Conservation (phyloP, 1,140 invertebrate genomes). For the Rhynchophorus ferrugineus region DNA sequence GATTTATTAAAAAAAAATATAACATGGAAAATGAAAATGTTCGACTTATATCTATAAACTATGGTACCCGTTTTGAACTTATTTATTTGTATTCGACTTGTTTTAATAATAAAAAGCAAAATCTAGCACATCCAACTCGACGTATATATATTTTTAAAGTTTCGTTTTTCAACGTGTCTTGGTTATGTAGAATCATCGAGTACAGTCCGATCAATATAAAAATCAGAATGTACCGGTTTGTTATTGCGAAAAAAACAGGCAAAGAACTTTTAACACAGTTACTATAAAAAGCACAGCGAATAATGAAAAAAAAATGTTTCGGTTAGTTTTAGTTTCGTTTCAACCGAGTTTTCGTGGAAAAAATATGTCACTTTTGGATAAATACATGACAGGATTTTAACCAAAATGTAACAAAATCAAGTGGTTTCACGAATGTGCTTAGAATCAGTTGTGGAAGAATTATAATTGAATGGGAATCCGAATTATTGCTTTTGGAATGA, state of each 20-base stretch:
- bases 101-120: background rate
- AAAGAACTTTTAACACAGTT: slow-evolving; percentile 1
- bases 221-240: background rate
- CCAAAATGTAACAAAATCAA: slow-evolving; percentile 11
- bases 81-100: too few species aligned
- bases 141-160: background rate
- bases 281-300: slow-evolving; percentile 18
- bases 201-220: slow-evolving; percentile 2
- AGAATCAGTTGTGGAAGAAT: slow-evolving; percentile 24
- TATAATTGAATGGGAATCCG: slow-evolving; percentile 15
- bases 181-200: background rate
- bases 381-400: background rate
- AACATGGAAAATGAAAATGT: too few species aligned
- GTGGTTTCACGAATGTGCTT: slow-evolving; percentile 12
- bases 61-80: too few species aligned
- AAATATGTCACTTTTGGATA: slow-evolving; percentile 1
- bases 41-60: too few species aligned
- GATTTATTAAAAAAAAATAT: too few species aligned
- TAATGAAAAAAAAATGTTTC: slow-evolving; percentile 4
- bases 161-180: too few species aligned
- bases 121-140: slow-evolving; percentile 17
- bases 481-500: slow-evolving; percentile 20
- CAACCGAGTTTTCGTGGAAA: slow-evolving; percentile 6
- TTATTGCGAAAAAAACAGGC: background rate
- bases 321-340: slow-evolving; percentile 11